Evolutionary conservation across 2,113 vertebrate genomes (phyloP), one percentile per base, ranked within the genome.

Genomic region (Anser brachyrhynchus): DNA sequence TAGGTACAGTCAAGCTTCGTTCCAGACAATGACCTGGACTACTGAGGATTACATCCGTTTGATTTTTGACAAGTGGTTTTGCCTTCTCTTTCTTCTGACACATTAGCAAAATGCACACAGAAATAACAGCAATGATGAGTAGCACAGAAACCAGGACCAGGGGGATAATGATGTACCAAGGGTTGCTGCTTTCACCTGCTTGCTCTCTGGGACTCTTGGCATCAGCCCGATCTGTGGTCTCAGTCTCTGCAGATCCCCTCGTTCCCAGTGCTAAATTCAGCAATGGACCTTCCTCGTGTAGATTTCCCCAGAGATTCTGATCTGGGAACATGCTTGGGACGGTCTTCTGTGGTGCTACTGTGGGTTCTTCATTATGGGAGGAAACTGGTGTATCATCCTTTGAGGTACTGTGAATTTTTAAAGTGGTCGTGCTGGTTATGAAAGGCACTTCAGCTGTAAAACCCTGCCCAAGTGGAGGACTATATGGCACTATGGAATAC

Each of bases 401-500:
- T 88, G 79, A 93, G 43, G 94, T 83, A 62, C 95, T 79, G 17
- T 95, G 94, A 66, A 76, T 59, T 41, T 87, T 88, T 75, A 84
- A 90, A 88, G 55, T 28, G 46, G 89, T 69, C 3, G 6, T 82
- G 62, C 93, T 98, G 61, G 96, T 90, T 77, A 87, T 62, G 49
- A 93, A 33, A 49, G 98, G 96, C 81, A 94, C 93, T 83, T 92
- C 58, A 23, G 97, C 90, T 55, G 96, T 97, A 58, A 97, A 92
- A 20, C 11, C 80, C 37, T 96, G 97, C 35, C 89, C 44, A 87
- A 97, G 71, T 6, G 46, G 65, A 84, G 96, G 94, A 81, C 97
- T 97, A 84, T 97, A 97, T 13, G 98, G 98, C 71, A 99, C 95
- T 3, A 99, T 96, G 54, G 96, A 98, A 89, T 99, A 99, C 33